Evolutionary conservation across 2,888 invertebrate species (phyloP), one percentile per base, ranked within the genome.

Genomic region (Julus scanicus): DNA sequence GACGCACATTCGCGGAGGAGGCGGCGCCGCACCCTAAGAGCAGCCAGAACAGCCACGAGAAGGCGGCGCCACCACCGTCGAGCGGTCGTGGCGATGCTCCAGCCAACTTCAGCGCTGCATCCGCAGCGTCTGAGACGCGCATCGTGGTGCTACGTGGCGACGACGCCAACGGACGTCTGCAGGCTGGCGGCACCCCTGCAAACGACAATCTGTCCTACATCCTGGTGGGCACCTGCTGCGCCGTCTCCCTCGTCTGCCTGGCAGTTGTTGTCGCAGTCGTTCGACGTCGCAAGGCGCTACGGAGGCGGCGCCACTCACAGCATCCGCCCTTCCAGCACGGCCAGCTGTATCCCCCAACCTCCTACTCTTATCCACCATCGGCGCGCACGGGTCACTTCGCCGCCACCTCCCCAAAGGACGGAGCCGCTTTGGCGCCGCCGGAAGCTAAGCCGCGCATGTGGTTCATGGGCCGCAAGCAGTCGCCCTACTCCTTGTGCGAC

Each of bases 201-300:
- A 53, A 17, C 53, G 88, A 89, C 20, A 88, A 87, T 44, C 29
- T 89, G 17, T 84, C 89, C 2, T 89, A 89, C 85, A 88, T 89
- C 37, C 84, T 89, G n/a, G 86, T 89, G 17, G 89, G 89, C 8
- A 80, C 88, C 2, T 89, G 89, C 57, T 88, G 88, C 71, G 89
- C 71, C 15, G 44, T 89, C 3, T 88, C 88, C 17, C 57, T 89
- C 53, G 1, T 89, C 37, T 89, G 89, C 53, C 84, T 89, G 13
- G 37, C 88, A n/a, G 87, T 89, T 1, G 89, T 89, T 13, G 63
- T 89, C 3, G 85, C 88, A 17, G 88, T 89, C 6, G 83, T 89
- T 63, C 86, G 89, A 15, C 89, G 88, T 80, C 89, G 89, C 17
- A 85, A 80, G 80, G n/a, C 53, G 40, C 44, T 39, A 17, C 57